These are phyloP conservation scores for Metopolophium dirhodum DNA, from an alignment of 1,140 invertebrate genomes.

Conservation along the genomic window DNA sequence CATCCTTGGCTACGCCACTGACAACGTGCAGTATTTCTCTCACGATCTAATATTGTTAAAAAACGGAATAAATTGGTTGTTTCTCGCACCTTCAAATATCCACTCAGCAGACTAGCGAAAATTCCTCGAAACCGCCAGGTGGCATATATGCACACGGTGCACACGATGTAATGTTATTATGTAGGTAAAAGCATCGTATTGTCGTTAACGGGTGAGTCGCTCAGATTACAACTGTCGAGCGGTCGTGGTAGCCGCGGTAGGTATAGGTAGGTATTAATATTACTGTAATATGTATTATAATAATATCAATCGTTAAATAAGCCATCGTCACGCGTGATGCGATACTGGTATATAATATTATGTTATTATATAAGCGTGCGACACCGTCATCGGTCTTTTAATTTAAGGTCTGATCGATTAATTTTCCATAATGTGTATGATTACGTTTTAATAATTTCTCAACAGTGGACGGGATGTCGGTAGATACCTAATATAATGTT, in stretches of 20 bases:
- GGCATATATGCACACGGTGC: neutral
- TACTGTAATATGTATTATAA: neutral
- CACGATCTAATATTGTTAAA: neutral
- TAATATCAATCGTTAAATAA: constrained; percentile 12
- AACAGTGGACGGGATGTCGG: neutral
- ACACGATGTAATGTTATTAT: neutral
- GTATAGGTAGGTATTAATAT: neutral
- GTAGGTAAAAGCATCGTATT: neutral
- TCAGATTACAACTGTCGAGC: neutral
- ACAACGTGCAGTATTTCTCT: too few species aligned
- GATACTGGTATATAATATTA: neutral
- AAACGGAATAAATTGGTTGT: neutral
- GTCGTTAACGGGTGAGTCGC: neutral
- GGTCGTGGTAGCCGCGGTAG: neutral
- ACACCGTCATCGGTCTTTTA: neutral
- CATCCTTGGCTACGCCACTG: too few species aligned
- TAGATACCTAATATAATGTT: neutral
- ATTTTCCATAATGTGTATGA: constrained; percentile 9
- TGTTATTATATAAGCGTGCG: neutral
- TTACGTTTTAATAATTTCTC: constrained; percentile 2
- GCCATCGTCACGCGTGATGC: neutral
- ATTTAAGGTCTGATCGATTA: neutral
- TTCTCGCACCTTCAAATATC: neutral
- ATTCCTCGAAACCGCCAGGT: neutral
- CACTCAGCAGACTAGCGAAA: neutral